Evolutionary conservation across 2,797 vertebrate genomes (phyloP).

Genomic region (Enteromius treurensis): DNA sequence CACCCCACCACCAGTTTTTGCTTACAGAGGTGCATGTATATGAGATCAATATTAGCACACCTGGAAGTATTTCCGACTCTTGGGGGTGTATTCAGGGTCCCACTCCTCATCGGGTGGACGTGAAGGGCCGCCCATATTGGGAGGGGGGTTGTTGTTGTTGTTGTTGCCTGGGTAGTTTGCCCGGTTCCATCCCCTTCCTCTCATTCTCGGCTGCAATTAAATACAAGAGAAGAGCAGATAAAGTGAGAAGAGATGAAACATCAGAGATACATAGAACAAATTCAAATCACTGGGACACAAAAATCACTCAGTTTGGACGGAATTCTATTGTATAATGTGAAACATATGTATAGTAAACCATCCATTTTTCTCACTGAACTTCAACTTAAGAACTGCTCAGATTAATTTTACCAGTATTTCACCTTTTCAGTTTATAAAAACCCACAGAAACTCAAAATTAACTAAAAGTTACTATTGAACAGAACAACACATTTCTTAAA

Average conservation of each 20-base stretch:
- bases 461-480: not conserved
- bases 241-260: not conserved
- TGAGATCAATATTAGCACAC: slow-evolving; percentile 74
- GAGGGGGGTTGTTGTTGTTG: slow-evolving; percentile 87
- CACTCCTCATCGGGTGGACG: slow-evolving; percentile 93
- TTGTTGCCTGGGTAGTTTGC: slow-evolving; percentile 89
- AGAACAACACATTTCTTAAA: not conserved
- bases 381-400: not conserved
- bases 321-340: not conserved
- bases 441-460: not conserved
- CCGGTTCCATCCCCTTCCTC: slow-evolving; percentile 95
- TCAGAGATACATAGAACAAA: not conserved
- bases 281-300: not conserved
- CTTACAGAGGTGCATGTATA: not conserved
- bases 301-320: not conserved
- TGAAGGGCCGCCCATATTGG: slow-evolving; percentile 81
- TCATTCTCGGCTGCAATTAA: slow-evolving; percentile 84
- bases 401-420: not conserved
- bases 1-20: slow-evolving; percentile 25
- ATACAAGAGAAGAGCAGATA: not conserved
- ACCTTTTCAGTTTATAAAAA: not conserved
- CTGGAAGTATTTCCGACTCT: slow-evolving; percentile 99
- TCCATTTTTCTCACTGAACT: not conserved
- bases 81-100: slow-evolving; percentile 98
- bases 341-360: not conserved